Base-by-base conservation (phyloP, 1,140 invertebrate species). In the Neoseiulus cucumeris region DNA sequence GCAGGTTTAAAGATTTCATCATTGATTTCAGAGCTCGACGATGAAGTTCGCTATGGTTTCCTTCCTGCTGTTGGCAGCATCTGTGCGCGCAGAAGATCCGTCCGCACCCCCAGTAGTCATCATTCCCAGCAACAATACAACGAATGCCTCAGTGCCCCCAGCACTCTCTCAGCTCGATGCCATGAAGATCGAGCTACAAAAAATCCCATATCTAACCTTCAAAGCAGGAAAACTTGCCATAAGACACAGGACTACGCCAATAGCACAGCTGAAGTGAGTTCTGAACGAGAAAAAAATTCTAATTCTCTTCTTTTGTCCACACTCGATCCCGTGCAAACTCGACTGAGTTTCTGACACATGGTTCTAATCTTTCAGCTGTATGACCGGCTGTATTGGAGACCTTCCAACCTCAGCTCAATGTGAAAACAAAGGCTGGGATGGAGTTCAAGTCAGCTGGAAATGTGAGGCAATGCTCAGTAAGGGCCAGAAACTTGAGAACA, bases 371-470 rank as follows among this genome's bases (percentile, higher is more conserved):
- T 59, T 59, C 51, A 59, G 51, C 22, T 59, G 51, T 20, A 20
- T 59, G 17, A 29, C 51, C 22, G 51, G 51, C 33, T 59, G 51
- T 33, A 5, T 5, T 9, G 51, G 51, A 17, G 51, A 59, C 1
- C 1, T 59, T 17, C 51, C 51, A 17, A 20, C 51, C 14, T 17
- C 51, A n/a, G 51, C 33, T 4, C 51, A 59, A 59, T 59, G 51
- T 20, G 33, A 59, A 20, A 59, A 59, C 22, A 14, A 59, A 33
- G 51, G 51, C 22, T 59, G n/a, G n/a, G 51, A 59, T 59, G 51
- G 51, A 14, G 33, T 20, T 20, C 14, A 2, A 14, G 51, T 59
- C 14, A 59, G 33, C 51, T 59, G 51, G 51, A 25, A 33, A 6
- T 59, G 51, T 25, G 51, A 59, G 22, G 51, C 17, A 25, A 59